These are phyloP conservation scores for Callitettix versicolor DNA, from an alignment of 1,140 invertebrate genomes.

Conservation along the genomic window DNA sequence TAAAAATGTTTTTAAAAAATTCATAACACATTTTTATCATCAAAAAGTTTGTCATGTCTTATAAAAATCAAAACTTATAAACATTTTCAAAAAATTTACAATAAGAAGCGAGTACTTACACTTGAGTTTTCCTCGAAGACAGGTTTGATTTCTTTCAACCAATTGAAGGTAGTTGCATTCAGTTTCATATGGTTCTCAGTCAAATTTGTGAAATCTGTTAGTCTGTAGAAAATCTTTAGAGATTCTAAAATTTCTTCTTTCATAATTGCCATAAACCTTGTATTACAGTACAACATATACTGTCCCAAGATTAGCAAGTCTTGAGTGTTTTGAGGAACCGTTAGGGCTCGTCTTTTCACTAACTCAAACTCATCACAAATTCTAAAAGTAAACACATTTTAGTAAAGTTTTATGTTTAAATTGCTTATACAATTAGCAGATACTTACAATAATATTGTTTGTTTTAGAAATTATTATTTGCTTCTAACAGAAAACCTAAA, in stretches of 20 bases:
- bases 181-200: conserved; percentile 50
- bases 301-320: conserved; percentile 58
- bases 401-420: no score
- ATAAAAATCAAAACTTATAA: no score
- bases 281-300: conserved; percentile 51
- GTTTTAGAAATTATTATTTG: no score
- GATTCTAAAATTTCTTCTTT: conserved; percentile 48
- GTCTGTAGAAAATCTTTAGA: conserved; percentile 46
- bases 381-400: not conserved
- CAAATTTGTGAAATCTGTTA: conserved; percentile 57
- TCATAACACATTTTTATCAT: no score
- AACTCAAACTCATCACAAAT: conserved; percentile 21
- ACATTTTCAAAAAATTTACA: no score
- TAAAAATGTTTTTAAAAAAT: no score
- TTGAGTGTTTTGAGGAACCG: conserved; percentile 53
- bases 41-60: no score
- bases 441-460: no score
- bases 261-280: conserved; percentile 45
- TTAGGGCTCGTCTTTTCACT: conserved; percentile 37
- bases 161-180: conserved; percentile 56
- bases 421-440: no score
- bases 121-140: conserved; percentile 59
- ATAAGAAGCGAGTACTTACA: conserved; percentile 25
- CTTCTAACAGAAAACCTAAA: not conserved
- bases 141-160: conserved; percentile 57